phyloP scores from a whole-genome alignment of 2,113 vertebrate species.

The Castor canadensis region DNA sequence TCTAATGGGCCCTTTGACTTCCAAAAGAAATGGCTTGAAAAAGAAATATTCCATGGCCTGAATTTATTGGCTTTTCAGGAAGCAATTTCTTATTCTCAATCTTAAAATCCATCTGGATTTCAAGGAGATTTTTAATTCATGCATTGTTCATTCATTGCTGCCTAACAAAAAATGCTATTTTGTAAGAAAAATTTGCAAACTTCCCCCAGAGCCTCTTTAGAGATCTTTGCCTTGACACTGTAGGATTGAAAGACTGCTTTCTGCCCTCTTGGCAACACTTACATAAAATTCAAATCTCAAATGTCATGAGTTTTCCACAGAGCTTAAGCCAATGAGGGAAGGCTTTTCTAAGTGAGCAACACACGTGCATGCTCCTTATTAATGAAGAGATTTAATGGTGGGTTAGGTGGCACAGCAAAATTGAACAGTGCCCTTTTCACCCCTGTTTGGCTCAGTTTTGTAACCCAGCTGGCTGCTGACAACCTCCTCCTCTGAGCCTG shows the following conservation, averaged over 20 bases:
- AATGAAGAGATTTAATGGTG: neutral
- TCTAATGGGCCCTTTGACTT: neutral
- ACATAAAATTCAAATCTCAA: constrained; percentile 45
- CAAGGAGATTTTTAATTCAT: constrained; percentile 42
- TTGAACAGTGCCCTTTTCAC: neutral
- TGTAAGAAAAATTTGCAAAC: constrained; percentile 15
- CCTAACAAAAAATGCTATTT: constrained; percentile 42
- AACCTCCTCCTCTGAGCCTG: neutral
- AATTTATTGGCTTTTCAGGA: neutral
- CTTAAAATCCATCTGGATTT: constrained; percentile 55
- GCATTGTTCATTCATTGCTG: neutral
- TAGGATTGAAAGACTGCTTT: neutral
- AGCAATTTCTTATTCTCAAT: neutral
- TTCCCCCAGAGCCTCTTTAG: constrained; percentile 13
- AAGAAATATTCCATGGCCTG: neutral
- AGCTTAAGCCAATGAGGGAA: neutral
- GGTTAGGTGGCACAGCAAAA: neutral
- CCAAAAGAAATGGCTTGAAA: neutral
- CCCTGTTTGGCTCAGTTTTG: neutral
- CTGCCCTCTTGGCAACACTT: neutral
- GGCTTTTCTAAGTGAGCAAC: neutral
- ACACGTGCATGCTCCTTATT: neutral
- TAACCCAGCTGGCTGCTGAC: neutral
- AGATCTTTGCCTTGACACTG: neutral
- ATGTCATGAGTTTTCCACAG: neutral